These are phyloP conservation scores for Metalampra italica DNA, from an alignment of 2,888 invertebrate species.

Conservation along the genomic window DNA sequence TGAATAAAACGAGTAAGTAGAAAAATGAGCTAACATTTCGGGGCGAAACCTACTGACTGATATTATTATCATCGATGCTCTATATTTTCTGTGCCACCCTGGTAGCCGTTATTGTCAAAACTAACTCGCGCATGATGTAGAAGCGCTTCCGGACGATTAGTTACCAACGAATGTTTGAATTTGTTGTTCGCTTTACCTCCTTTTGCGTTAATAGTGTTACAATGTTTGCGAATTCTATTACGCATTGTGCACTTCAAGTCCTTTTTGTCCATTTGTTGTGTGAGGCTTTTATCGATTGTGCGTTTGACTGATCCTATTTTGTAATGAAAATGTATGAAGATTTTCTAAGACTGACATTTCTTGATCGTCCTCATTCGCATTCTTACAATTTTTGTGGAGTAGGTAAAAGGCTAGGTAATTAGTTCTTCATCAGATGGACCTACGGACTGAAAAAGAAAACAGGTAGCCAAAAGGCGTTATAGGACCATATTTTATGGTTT, in stretches of 20 bases:
- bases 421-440: no score
- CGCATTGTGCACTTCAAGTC: conserved; percentile 61
- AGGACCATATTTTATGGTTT: no score
- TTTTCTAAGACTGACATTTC: background rate
- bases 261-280: conserved; percentile 52
- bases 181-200: conserved; percentile 76
- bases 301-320: conserved; percentile 59
- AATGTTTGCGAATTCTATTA: conserved; percentile 77
- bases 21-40: conserved; percentile 24
- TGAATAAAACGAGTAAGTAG: conserved; percentile 74
- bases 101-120: conserved; percentile 53
- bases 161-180: conserved; percentile 69
- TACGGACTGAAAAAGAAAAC: no score
- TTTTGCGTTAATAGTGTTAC: conserved; percentile 75
- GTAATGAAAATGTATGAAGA: conserved; percentile 20
- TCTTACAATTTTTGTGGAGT: background rate
- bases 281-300: conserved; percentile 56
- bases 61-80: conserved; percentile 29
- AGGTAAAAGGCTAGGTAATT: no score
- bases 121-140: conserved; percentile 66
- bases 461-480: no score
- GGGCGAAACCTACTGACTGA: conserved; percentile 21
- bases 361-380: conserved; percentile 5
- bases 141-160: conserved; percentile 73
- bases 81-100: conserved; percentile 55